Conservation (phyloP, 2,888 invertebrate genomes). For the Monochamus alternatus region DNA sequence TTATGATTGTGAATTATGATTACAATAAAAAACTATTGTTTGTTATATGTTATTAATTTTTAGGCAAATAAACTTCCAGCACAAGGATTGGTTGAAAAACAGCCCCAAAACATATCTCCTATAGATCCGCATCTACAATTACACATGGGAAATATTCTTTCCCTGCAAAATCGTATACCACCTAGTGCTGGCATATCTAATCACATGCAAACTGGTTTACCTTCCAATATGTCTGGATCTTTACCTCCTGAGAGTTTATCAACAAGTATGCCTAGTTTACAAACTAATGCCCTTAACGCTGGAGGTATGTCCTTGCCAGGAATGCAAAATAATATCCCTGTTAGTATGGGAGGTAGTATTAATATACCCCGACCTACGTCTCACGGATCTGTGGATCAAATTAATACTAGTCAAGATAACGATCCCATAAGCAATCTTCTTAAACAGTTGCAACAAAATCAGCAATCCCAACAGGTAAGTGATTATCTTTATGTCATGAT, state of each 20-base stretch:
- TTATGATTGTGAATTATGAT: no score
- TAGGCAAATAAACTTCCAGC: slow-evolving; percentile 67
- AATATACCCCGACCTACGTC: slow-evolving; percentile 58
- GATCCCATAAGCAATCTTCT: slow-evolving; percentile 73
- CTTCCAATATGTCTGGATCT: slow-evolving; percentile 49
- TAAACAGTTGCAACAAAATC: slow-evolving; percentile 70
- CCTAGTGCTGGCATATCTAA: slow-evolving; percentile 51
- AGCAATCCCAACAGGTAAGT: slow-evolving; percentile 57
- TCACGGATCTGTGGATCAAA: slow-evolving; percentile 57
- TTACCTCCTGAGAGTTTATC: slow-evolving; percentile 56
- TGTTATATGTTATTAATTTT: slow-evolving; percentile 32
- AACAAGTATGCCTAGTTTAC: slow-evolving; percentile 54
- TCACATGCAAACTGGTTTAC: slow-evolving; percentile 54
- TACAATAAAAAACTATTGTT: no score
- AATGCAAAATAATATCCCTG: slow-evolving; percentile 51
- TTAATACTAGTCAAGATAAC: slow-evolving; percentile 63
- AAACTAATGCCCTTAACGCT: slow-evolving; percentile 42
- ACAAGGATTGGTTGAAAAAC: slow-evolving; percentile 63
- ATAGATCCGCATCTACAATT: slow-evolving; percentile 72
- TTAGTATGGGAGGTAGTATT: slow-evolving; percentile 51
- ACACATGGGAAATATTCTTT: slow-evolving; percentile 73
- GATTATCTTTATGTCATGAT: neutral
- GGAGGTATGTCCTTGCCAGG: slow-evolving; percentile 51
- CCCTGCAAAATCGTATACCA: slow-evolving; percentile 65
- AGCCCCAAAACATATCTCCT: slow-evolving; percentile 61